Evolutionary conservation across 2,797 vertebrate genomes (phyloP).

Genomic region (Brachyalestes nurse): DNA sequence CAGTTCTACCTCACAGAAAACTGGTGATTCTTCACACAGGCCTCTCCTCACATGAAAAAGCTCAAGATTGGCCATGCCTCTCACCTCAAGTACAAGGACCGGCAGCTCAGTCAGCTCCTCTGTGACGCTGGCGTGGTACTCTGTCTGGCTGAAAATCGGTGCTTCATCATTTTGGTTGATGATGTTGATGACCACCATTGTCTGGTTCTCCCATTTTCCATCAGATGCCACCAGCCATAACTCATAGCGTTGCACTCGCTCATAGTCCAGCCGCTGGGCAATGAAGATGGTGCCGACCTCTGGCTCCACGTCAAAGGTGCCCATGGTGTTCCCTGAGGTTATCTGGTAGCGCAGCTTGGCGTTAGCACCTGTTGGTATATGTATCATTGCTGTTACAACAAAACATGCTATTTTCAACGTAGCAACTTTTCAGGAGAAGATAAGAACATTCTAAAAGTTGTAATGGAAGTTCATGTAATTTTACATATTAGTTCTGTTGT

Average conservation of each 20-base stretch:
- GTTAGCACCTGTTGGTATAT: constrained; percentile 78
- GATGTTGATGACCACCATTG: constrained; percentile 80
- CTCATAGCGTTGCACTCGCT: constrained; percentile 81
- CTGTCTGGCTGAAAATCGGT: constrained; percentile 83
- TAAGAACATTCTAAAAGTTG: no score
- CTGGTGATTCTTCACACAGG: constrained; percentile 61
- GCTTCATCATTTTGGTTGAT: constrained; percentile 89
- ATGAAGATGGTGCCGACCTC: constrained; percentile 86
- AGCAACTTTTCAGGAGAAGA: no score
- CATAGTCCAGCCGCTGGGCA: constrained; percentile 85
- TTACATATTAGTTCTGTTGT: no score
- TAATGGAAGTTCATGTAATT: no score
- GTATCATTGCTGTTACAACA: no score
- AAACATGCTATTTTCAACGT: no score
- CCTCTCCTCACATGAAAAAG: constrained; percentile 35
- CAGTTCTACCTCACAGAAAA: constrained; percentile 60
- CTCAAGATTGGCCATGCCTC: constrained; percentile 14
- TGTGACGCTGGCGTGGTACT: constrained; percentile 80
- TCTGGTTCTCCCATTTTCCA: constrained; percentile 92
- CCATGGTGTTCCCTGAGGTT: constrained; percentile 84
- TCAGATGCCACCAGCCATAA: constrained; percentile 87
- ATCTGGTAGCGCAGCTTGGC: constrained; percentile 90
- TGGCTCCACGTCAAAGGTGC: constrained; percentile 87
- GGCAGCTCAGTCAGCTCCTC: constrained; percentile 86
- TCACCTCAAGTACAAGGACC: constrained; percentile 83